These are phyloP conservation scores for Gryllus bimaculatus DNA, from an alignment of 1,140 invertebrate species.

Conservation along the genomic window DNA sequence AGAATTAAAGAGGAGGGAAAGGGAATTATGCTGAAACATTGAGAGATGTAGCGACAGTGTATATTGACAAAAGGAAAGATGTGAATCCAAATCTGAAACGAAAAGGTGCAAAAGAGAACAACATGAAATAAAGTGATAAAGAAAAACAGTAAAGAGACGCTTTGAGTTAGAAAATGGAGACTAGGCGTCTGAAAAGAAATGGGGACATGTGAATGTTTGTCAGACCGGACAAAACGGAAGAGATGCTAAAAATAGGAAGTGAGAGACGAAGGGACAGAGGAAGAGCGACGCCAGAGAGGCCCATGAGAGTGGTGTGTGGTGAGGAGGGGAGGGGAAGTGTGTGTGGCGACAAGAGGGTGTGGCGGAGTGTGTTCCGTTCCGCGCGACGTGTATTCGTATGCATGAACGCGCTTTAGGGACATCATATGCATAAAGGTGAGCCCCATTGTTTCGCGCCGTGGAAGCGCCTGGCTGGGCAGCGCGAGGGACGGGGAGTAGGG, in stretches of 20 bases:
- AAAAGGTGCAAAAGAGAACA: too few species aligned
- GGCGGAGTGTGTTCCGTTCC: background rate
- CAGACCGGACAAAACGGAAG: background rate
- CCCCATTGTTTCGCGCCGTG: background rate
- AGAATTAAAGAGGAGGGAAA: too few species aligned
- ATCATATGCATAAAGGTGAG: constrained; percentile 1
- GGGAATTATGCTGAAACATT: too few species aligned
- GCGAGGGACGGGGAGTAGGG: background rate
- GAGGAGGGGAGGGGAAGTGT: too few species aligned
- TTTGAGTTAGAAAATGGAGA: too few species aligned
- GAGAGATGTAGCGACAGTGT: too few species aligned
- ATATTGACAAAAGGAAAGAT: too few species aligned
- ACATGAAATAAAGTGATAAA: too few species aligned
- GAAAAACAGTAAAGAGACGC: too few species aligned
- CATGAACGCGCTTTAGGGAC: constrained; percentile 2
- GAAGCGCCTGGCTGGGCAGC: background rate
- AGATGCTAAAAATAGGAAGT: background rate
- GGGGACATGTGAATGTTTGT: too few species aligned
- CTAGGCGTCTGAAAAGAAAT: too few species aligned
- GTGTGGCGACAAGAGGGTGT: background rate
- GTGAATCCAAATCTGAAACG: too few species aligned
- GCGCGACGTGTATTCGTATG: background rate
- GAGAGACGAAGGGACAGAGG: background rate
- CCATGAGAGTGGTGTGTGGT: background rate
- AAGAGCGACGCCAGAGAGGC: background rate